phyloP scores from a whole-genome alignment of 1,140 invertebrate genomes.

The Oreohelix idahoensis region DNA sequence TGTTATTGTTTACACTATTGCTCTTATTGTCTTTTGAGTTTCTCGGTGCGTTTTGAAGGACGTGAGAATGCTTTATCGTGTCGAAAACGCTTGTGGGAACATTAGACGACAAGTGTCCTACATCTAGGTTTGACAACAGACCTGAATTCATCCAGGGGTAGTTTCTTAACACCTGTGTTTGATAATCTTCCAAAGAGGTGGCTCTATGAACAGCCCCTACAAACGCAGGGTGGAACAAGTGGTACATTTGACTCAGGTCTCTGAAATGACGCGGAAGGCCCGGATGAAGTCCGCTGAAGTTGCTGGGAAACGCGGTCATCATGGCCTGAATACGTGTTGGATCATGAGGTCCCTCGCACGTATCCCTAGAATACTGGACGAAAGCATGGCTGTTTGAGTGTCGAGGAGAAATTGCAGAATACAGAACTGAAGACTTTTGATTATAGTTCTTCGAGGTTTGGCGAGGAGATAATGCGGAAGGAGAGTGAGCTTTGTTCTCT shows the following conservation, averaged over 20 bases:
- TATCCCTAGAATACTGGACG: constrained; percentile 16
- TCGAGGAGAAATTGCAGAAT: not conserved
- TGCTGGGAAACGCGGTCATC: not conserved
- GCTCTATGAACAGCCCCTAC: constrained; percentile 1
- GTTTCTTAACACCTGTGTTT: constrained; percentile 7
- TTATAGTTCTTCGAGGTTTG: not conserved
- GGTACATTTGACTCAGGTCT: constrained; percentile 13
- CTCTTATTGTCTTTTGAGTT: constrained; percentile 1
- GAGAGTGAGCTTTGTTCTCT: not conserved
- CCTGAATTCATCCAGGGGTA: not conserved
- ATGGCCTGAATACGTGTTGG: not conserved
- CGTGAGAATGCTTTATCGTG: constrained; percentile 8
- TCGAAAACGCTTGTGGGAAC: not conserved
- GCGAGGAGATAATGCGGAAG: not conserved
- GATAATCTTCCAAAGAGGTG: constrained; percentile 21
- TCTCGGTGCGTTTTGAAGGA: not conserved
- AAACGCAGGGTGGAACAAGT: constrained; percentile 17
- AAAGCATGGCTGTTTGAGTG: not conserved
- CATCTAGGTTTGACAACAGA: not conserved
- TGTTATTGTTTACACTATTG: constrained; percentile 1
- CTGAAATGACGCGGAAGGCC: not conserved
- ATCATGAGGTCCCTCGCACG: not conserved
- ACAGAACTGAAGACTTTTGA: not conserved
- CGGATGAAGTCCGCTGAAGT: not conserved
- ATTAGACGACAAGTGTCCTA: not conserved